A percentile compares a stretch with the other conserved stretches of the same genome.
phyloP scores from a whole-genome alignment of 2,888 invertebrate genomes.

The Anarsia innoxiella region DNA sequence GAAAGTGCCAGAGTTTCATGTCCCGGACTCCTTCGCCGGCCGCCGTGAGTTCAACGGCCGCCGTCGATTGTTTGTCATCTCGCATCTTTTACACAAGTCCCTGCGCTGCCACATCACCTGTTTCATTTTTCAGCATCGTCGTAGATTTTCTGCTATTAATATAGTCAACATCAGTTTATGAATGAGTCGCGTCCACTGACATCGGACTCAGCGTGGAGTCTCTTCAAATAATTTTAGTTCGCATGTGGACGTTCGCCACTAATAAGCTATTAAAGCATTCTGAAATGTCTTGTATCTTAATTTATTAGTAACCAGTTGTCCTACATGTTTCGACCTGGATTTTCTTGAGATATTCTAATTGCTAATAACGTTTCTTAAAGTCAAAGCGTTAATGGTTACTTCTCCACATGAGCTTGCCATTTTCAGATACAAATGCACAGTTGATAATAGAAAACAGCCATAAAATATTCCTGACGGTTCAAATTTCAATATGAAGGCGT shows the following conservation, averaged over 20 bases:
- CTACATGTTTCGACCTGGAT: constrained; percentile 2
- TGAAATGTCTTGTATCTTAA: constrained; percentile 15
- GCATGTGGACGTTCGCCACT: constrained; percentile 15
- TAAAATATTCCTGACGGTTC: neutral
- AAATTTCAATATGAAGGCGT: constrained; percentile 4
- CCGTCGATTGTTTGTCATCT: constrained; percentile 39
- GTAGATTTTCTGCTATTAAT: constrained; percentile 51
- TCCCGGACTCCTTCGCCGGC: no score
- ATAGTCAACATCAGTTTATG: constrained; percentile 47
- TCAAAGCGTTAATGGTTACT: no score
- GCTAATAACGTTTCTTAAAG: neutral
- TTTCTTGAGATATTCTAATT: constrained; percentile 4
- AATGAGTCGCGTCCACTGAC: constrained; percentile 46
- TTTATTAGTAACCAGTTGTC: constrained; percentile 1
- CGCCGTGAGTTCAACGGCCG: constrained; percentile 26
- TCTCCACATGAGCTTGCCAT: no score
- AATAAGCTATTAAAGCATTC: constrained; percentile 19
- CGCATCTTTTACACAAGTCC: constrained; percentile 40
- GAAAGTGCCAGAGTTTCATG: no score
- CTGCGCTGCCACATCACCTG: constrained; percentile 49
- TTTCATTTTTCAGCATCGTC: constrained; percentile 59
- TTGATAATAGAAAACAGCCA: no score
- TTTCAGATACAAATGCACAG: no score
- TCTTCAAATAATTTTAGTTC: constrained; percentile 33
- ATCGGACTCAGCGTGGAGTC: constrained; percentile 31